Base-by-base conservation (phyloP, 2,888 invertebrate species). In the Heliconius charithonia region DNA sequence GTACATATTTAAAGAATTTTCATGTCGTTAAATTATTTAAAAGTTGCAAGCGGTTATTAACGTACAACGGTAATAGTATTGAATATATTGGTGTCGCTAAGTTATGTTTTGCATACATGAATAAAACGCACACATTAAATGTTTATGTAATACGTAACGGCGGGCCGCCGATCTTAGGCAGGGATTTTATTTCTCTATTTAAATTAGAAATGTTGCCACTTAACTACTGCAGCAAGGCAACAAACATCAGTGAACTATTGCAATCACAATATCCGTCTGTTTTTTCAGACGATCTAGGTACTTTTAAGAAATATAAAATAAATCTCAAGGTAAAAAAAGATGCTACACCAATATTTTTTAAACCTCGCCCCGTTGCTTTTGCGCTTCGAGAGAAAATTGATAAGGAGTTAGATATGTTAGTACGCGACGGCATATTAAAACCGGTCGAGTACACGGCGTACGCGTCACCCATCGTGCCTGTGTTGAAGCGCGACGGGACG, bases 401-500 rank as follows among this genome's bases (percentile, higher is more conserved):
- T 25, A 37, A 69, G n/a, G 41, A 41, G 12, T n/a, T 69, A 22
- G 69, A 69, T 29, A 27, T 41, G 22, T 41, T 69, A 16, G 7
- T 41, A 69, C 16, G 37, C 3, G 37, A n/a, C 37, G 69, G 41
- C 1, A n/a, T 69, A 29, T 25, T 69, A 25, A 41, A 22, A 69
- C n/a, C 41, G 41, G 41, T 69, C 13, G 51, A 51, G 51, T 51
- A 51, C 51, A 19, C 51, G 19, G 51, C 51, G 51, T 51, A 51
- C 19, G 51, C 51, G 51, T 51, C 51, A 2, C 51, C 51, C 51
- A 19, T 51, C 7, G 32, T 22, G 97, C 97, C 97, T 97, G 90
- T 99, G 99, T 19, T 19, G 19, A 19, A 51, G 51, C 51, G 51
- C 19, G 19, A 19, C 51, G 19, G 51, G 51, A 51, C 51, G 19